Evolutionary conservation across 2,888 invertebrate genomes (phyloP).

Genomic region (Phorcus lineatus): DNA sequence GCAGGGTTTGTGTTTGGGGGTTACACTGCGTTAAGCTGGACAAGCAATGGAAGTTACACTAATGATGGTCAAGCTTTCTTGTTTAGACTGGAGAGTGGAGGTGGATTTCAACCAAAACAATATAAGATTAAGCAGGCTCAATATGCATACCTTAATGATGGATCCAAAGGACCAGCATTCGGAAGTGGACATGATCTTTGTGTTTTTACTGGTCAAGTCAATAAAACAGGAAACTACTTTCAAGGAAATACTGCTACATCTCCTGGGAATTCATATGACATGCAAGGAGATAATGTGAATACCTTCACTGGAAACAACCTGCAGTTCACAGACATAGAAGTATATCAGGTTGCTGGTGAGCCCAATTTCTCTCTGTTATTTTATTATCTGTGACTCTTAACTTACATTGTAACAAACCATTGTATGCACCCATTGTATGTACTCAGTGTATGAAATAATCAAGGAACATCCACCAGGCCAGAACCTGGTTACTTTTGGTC

Average conservation of each 20-base stretch:
- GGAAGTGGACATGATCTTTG: slow-evolving; percentile 35
- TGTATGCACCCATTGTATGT: too few species aligned
- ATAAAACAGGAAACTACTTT: slow-evolving; percentile 1
- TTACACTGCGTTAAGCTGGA: background rate
- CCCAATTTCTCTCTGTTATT: background rate
- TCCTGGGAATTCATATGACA: background rate
- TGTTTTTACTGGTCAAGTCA: slow-evolving; percentile 21
- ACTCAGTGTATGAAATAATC: too few species aligned
- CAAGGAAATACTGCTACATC: background rate
- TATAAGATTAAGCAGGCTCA: slow-evolving; percentile 24
- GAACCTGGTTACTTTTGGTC: too few species aligned
- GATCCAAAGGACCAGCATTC: background rate
- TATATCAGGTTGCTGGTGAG: background rate
- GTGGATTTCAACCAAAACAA: slow-evolving; percentile 16
- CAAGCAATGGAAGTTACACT: slow-evolving; percentile 4
- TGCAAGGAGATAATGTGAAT: background rate
- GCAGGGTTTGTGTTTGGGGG: background rate
- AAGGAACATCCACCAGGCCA: too few species aligned
- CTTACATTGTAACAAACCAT: too few species aligned
- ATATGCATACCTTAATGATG: background rate
- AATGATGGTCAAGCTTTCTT: slow-evolving; percentile 44
- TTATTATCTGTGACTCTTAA: too few species aligned
- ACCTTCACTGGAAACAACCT: background rate
- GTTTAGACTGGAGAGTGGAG: slow-evolving; percentile 36
- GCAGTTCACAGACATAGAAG: slow-evolving; percentile 9